Percentiles rank a stretch among this genome's conserved stretches.
These are phyloP conservation scores for Crypturellus tataupa DNA, from an alignment of 2,797 vertebrate genomes.

Conservation along the genomic window DNA sequence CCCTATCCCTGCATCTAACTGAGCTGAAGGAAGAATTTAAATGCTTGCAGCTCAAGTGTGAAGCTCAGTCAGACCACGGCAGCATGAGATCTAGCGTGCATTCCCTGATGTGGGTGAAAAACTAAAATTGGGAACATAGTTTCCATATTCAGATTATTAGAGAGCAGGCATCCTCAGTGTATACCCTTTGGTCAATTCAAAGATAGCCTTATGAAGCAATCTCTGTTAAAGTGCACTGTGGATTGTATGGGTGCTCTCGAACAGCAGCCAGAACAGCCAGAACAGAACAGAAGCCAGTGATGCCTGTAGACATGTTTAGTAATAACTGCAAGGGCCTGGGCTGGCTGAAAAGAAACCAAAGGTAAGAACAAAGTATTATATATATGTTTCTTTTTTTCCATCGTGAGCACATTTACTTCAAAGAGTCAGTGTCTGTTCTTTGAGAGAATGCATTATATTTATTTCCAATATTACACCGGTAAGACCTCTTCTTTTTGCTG, in stretches of 20 bases:
- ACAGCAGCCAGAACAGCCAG: not conserved
- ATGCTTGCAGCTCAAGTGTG: not conserved
- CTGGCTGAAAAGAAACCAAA: not conserved
- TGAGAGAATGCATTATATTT: not conserved
- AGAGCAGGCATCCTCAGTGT: not conserved
- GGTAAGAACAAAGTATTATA: not conserved
- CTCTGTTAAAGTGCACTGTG: not conserved
- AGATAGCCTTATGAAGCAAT: not conserved
- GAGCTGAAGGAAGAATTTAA: not conserved
- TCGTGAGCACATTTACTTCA: not conserved
- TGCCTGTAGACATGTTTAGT: not conserved
- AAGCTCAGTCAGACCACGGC: not conserved
- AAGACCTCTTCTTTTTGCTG: not conserved
- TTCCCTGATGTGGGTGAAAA: not conserved
- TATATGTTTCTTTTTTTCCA: not conserved
- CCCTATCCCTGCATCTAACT: not conserved
- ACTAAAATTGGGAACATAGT: not conserved
- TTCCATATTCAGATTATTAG: not conserved
- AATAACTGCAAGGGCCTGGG: not conserved
- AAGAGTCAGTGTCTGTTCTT: not conserved
- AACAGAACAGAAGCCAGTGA: not conserved
- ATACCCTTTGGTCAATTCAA: not conserved
- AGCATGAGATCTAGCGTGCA: not conserved
- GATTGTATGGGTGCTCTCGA: not conserved
- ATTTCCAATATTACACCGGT: not conserved